Evolutionary conservation across 2,113 vertebrate species (phyloP).

Genomic region (Labeo catla): DNA sequence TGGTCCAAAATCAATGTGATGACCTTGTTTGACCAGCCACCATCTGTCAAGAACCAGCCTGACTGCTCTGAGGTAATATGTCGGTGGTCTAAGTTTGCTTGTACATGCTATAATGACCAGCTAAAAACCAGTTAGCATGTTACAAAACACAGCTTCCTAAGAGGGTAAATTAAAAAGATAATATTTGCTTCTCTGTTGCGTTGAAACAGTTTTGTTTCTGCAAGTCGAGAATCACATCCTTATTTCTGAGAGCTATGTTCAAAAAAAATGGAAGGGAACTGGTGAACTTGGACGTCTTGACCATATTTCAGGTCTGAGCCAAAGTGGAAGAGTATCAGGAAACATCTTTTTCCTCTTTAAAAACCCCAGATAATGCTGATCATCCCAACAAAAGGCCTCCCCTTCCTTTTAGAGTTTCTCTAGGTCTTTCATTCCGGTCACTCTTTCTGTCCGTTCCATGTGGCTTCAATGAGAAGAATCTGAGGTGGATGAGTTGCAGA

Average conservation of each 20-base stretch:
- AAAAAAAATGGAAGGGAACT: constrained; percentile 5
- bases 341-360: constrained; percentile 50
- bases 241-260: constrained; percentile 10
- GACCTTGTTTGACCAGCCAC: background rate
- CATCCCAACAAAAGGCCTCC: background rate
- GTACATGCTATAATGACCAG: background rate
- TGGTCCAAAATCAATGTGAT: constrained; percentile 12
- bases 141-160: background rate
- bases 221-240: background rate
- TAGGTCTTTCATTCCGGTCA: background rate
- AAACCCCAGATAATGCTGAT: constrained; percentile 23
- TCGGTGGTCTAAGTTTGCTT: background rate
- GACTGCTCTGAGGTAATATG: background rate
- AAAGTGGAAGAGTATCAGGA: constrained; percentile 42
- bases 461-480: background rate
- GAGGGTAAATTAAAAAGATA: background rate
- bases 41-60: background rate
- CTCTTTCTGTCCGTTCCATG: background rate
- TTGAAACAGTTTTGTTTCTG: constrained; percentile 27
- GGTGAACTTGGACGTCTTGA: background rate
- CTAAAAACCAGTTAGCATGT: background rate
- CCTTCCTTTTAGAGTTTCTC: background rate
- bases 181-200: background rate
- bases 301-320: constrained; percentile 18
- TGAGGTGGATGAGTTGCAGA: background rate